Evolutionary conservation across 1,140 invertebrate species (phyloP).

Genomic region (Macrocentrus cingulum): DNA sequence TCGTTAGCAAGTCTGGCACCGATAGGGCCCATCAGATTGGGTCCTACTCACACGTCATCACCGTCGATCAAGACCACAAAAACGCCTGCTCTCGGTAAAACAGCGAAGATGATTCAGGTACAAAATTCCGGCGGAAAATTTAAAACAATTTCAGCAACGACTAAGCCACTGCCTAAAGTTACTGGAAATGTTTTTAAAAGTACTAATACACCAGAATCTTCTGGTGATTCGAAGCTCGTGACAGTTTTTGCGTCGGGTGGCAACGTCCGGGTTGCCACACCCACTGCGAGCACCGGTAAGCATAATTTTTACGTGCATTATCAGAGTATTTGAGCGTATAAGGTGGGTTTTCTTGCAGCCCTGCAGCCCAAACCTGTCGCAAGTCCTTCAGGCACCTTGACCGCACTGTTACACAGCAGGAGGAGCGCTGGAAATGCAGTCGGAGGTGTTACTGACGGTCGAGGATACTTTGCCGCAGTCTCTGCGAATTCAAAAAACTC

Average conservation of each 20-base stretch:
- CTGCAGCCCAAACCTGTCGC: slow-evolving; percentile 31
- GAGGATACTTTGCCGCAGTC: background rate
- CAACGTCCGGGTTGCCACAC: slow-evolving; percentile 35
- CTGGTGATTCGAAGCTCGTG: slow-evolving; percentile 38
- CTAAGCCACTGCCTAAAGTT: slow-evolving; percentile 40
- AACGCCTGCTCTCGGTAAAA: slow-evolving; percentile 8
- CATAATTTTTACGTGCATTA: background rate
- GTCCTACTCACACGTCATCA: slow-evolving; percentile 30
- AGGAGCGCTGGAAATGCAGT: slow-evolving; percentile 35
- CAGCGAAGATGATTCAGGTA: slow-evolving; percentile 23
- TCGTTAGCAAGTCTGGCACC: slow-evolving; percentile 55
- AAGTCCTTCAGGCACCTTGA: slow-evolving; percentile 32
- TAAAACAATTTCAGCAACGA: slow-evolving; percentile 42
- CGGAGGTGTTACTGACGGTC: slow-evolving; percentile 20
- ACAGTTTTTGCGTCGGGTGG: slow-evolving; percentile 37
- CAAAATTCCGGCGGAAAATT: slow-evolving; percentile 38
- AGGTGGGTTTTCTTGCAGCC: slow-evolving; percentile 27
- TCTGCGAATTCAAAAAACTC: too few relatives aligned
- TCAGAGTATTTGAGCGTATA: background rate
- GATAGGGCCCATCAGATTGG: slow-evolving; percentile 53
- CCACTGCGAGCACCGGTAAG: slow-evolving; percentile 30
- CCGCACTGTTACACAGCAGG: slow-evolving; percentile 40
- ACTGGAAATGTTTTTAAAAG: slow-evolving; percentile 41
- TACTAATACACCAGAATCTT: slow-evolving; percentile 34
- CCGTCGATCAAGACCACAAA: slow-evolving; percentile 10